Evolutionary conservation across 2,113 vertebrate genomes (phyloP), one percentile per base, ranked within the genome.

Genomic region (Chloebia gouldiae): DNA sequence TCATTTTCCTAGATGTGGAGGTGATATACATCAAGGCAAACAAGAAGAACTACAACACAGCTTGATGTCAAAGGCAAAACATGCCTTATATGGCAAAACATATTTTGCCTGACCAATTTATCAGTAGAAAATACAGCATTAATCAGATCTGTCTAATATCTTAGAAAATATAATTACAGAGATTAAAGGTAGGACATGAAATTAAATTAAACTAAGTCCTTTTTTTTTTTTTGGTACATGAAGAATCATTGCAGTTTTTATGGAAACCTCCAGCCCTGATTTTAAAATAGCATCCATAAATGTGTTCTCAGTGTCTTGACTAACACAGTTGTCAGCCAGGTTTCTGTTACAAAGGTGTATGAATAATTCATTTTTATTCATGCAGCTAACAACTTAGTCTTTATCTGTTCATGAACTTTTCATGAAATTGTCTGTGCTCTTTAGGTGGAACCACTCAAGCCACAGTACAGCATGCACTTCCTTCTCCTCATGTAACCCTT

Each of bases 321-420:
- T 88, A 86, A 57, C 24, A 68, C 11, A 24, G 21, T 37, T 83
- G 59, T 49, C 73, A 81, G 15, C 25, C 60, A 81, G 33, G 86
- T 61, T 88, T 80, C 31, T 0, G 0, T 77, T 70, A 39, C 45
- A 73, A 60, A 88, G 10, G 8, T 50, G 20, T 31, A 83, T 77
- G 37, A 91, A 91, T 92, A 95, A 83, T 89, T 86, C 16, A 81
- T 81, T 91, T 53, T 65, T 83, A 77, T 65, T 83, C 37, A 60
- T 27, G 9, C 17, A 53, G 45, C 24, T 65, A 76, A 60, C 31
- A 66, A 50, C 71, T 77, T 50, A 24, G 50, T 33, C 72, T 64
- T 82, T 90, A 77, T 71, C 59, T 69, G 15, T 73, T 73, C 69
- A 49, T 66, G 87, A 89, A 84, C 54, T 65, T 86, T 73, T 81